Percentiles rank a stretch among this genome's conserved stretches.
These are phyloP conservation scores for Isichthys henryi DNA, from an alignment of 2,113 vertebrate genomes.

Conservation along the genomic window DNA sequence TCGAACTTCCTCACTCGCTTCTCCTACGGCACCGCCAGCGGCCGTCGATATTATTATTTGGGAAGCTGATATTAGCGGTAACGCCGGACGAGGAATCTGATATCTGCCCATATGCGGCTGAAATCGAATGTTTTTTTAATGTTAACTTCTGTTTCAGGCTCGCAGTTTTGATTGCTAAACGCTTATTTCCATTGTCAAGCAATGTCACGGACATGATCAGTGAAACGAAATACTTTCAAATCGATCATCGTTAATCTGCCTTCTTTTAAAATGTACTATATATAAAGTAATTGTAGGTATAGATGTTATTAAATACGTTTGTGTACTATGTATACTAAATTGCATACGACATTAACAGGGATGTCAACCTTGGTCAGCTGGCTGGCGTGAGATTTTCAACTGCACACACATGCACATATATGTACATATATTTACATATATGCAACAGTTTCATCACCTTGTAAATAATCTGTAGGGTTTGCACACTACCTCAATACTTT, in stretches of 20 bases:
- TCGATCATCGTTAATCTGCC: not conserved
- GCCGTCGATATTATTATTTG: not conserved
- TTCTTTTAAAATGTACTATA: not conserved
- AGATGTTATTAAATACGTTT: not conserved
- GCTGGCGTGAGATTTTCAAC: too few relatives aligned
- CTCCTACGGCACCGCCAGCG: not conserved
- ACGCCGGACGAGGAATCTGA: not conserved
- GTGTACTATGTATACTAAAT: not conserved
- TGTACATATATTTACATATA: too few relatives aligned
- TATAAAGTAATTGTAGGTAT: not conserved
- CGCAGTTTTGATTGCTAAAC: not conserved
- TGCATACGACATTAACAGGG: not conserved
- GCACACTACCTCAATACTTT: too few relatives aligned
- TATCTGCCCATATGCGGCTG: not conserved
- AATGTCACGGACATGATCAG: not conserved
- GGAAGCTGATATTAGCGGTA: not conserved
- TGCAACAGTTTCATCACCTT: too few relatives aligned
- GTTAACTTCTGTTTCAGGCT: not conserved
- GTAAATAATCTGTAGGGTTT: too few relatives aligned
- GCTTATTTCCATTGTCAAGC: not conserved
- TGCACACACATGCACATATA: too few relatives aligned
- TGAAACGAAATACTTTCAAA: not conserved
- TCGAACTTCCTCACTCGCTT: not conserved
- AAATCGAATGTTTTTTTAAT: not conserved
- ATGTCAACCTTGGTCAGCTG: too few relatives aligned